These are phyloP conservation scores for Pyrocoelia pectoralis DNA, from an alignment of 2,888 invertebrate species.

Conservation along the genomic window DNA sequence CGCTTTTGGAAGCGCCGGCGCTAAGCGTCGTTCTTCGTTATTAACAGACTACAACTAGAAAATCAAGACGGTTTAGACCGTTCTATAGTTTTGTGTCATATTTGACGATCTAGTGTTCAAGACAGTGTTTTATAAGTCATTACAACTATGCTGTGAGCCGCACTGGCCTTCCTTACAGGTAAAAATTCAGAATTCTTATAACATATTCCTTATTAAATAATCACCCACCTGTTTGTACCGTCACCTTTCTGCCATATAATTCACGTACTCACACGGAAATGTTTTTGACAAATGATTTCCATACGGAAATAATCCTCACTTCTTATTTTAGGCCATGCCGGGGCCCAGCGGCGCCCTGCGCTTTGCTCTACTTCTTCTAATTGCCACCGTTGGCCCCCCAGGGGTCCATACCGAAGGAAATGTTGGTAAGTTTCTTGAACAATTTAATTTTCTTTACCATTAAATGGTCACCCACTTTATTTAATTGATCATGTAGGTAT, in stretches of 20 bases:
- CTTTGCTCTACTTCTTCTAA: conserved; percentile 53
- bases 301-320: neutral
- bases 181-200: conserved; percentile 7
- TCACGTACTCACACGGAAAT: neutral
- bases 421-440: conserved; percentile 65
- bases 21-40: conserved; percentile 40
- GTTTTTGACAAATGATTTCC: neutral
- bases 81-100: conserved; percentile 36
- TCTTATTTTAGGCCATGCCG: conserved; percentile 58
- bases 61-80: conserved; percentile 45
- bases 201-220: conserved; percentile 12
- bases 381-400: conserved; percentile 53
- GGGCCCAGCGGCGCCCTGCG: conserved; percentile 56
- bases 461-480: too few species aligned
- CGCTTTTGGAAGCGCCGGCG: conserved; percentile 50
- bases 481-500: too few species aligned
- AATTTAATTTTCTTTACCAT: neutral
- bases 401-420: conserved; percentile 68
- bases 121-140: conserved; percentile 39
- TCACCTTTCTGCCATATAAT: conserved; percentile 7
- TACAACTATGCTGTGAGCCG: conserved; percentile 48
- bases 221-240: conserved; percentile 49
- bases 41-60: conserved; percentile 42
- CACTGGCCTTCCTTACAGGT: conserved; percentile 39
- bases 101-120: conserved; percentile 42